Conservation (phyloP, 2,113 vertebrate genomes). For the Psittacus erithacus region DNA sequence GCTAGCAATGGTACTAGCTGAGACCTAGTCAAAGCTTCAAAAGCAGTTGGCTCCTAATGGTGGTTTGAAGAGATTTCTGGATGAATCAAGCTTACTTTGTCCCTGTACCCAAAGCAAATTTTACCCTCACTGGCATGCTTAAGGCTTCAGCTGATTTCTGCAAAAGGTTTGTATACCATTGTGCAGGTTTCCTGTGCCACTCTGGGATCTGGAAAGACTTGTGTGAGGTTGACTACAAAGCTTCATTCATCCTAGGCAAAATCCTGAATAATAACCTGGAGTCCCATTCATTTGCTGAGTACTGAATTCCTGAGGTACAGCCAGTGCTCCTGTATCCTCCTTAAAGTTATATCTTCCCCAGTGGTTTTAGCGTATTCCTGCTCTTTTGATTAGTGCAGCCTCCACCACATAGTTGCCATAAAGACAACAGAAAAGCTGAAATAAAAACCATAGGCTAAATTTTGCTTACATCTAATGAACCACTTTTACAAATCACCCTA, state of each 20-base stretch:
- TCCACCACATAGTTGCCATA: not conserved
- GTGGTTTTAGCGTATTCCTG: not conserved
- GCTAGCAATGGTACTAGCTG: not conserved
- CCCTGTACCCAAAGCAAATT: not conserved
- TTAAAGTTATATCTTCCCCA: not conserved
- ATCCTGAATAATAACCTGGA: not conserved
- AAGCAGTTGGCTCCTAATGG: not conserved
- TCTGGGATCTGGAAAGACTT: not conserved
- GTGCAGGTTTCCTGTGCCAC: not conserved
- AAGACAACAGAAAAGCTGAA: not conserved
- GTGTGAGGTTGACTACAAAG: not conserved
- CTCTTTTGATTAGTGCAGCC: not conserved
- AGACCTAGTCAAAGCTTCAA: not conserved
- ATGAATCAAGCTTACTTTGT: not conserved
- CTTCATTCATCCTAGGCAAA: not conserved
- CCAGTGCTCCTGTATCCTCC: not conserved
- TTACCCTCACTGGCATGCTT: not conserved
- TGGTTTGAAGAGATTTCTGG: conserved; percentile 4
- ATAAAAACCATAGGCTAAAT: not conserved
- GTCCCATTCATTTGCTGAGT: not conserved
- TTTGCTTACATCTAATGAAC: not conserved
- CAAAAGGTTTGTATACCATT: not conserved
- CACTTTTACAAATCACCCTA: not conserved
- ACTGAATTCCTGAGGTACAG: not conserved
- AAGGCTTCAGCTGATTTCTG: not conserved